A percentile compares a stretch with the other conserved stretches of the same genome.
Conservation (phyloP, 1,140 invertebrate genomes). For the Lordiphosa clarofinis region DNA sequence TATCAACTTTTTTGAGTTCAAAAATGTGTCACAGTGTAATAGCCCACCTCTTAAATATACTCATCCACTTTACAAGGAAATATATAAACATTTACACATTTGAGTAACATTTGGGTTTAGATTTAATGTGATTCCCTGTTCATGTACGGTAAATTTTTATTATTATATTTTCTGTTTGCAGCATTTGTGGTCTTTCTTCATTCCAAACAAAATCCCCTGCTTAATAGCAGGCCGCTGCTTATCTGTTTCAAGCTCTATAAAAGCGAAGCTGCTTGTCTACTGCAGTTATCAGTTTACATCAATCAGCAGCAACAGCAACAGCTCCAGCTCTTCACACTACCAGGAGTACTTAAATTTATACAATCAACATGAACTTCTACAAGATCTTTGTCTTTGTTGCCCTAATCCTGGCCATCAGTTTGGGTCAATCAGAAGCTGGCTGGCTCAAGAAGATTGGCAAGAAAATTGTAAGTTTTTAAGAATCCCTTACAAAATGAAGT, state of each 20-base stretch:
- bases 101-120: too few relatives aligned
- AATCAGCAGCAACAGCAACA: not conserved
- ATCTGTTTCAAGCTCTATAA: not conserved
- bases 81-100: too few relatives aligned
- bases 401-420: conserved; percentile 20
- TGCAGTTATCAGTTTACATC: conserved; percentile 3
- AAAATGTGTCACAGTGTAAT: too few relatives aligned
- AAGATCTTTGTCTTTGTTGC: conserved; percentile 29
- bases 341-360: not conserved
- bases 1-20: too few relatives aligned
- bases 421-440: conserved; percentile 36
- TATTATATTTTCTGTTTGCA: too few relatives aligned
- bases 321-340: not conserved
- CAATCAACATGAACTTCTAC: conserved; percentile 24
- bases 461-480: conserved; percentile 34
- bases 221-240: not conserved
- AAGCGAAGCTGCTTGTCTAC: not conserved
- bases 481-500: too few relatives aligned
- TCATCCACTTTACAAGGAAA: too few relatives aligned
- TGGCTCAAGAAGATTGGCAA: conserved; percentile 46
- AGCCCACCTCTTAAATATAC: too few relatives aligned
- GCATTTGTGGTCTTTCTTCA: not conserved
- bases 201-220: not conserved
- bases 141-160: too few relatives aligned
- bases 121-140: too few relatives aligned